Evolutionary conservation across 2,113 vertebrate species (phyloP).

Genomic region (Murina feae): DNA sequence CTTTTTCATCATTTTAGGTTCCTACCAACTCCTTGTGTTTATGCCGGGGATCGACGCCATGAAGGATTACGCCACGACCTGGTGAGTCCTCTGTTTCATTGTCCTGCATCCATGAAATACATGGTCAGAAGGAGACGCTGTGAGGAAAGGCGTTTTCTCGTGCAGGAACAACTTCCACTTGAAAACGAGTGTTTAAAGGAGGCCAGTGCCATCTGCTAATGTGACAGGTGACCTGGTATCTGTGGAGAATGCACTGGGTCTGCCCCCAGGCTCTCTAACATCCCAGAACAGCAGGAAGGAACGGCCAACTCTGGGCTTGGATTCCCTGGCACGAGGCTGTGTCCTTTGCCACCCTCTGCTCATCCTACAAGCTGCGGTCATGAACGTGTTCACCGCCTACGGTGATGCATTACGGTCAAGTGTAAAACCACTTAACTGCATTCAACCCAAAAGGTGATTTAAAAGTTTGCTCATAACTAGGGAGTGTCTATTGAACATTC

Average conservation of each 20-base stretch:
- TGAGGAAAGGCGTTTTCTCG: conserved; percentile 21
- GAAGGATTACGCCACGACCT: background rate
- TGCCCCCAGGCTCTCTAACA: conserved; percentile 5
- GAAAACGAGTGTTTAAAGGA: conserved; percentile 42
- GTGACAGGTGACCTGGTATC: background rate
- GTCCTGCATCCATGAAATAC: conserved; percentile 7
- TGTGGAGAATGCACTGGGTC: conserved; percentile 36
- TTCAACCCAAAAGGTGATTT: conserved; percentile 3
- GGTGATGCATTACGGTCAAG: background rate
- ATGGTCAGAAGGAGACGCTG: background rate
- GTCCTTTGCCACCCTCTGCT: background rate
- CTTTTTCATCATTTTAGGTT: background rate
- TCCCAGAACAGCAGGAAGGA: background rate
- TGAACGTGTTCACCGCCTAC: background rate
- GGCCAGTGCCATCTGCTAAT: conserved; percentile 26
- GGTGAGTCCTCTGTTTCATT: background rate
- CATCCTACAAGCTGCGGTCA: background rate
- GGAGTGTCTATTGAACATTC: background rate
- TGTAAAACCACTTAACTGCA: conserved; percentile 20
- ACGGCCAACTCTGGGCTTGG: background rate
- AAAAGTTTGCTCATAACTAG: background rate
- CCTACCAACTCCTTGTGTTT: background rate
- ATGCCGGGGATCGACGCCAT: background rate
- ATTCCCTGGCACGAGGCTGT: background rate
- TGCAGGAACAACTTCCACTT: conserved; percentile 32